Evolutionary conservation across 2,888 invertebrate genomes (phyloP).

Genomic region (Mamestra brassicae): DNA sequence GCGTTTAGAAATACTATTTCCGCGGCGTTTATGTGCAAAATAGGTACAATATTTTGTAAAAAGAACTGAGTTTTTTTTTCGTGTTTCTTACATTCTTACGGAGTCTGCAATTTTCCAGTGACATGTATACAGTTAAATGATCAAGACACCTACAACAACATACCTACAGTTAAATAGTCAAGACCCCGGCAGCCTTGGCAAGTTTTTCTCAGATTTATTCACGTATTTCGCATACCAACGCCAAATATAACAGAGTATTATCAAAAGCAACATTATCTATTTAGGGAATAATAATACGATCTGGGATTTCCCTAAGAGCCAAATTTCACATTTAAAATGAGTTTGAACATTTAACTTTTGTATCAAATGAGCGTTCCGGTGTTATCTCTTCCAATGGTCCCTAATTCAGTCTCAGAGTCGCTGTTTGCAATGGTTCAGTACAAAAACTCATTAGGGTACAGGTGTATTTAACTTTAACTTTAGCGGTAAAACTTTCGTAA

Average conservation of each 20-base stretch:
- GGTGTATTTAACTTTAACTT: constrained; percentile 25
- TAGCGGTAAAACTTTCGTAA: constrained; percentile 19
- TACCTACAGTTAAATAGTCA: no score
- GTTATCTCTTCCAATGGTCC: constrained; percentile 41
- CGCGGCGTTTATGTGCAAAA: background rate
- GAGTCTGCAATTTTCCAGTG: no score
- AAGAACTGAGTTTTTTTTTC: no score
- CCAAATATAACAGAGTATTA: constrained; percentile 10
- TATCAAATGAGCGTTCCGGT: constrained; percentile 22
- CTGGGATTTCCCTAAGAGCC: constrained; percentile 22
- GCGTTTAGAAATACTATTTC: background rate
- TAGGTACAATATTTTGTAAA: no score
- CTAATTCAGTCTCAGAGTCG: constrained; percentile 16
- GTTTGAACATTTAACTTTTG: constrained; percentile 27
- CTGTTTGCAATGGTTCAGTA: constrained; percentile 21
- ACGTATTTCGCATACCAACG: constrained; percentile 6
- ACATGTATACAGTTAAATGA: no score
- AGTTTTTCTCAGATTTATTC: background rate
- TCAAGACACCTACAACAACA: no score
- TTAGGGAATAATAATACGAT: constrained; percentile 1
- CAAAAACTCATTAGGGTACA: constrained; percentile 28
- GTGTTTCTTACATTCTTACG: no score
- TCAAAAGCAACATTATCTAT: constrained; percentile 21
- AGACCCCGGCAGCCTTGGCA: no score
- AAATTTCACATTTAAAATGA: constrained; percentile 42